phyloP scores from a whole-genome alignment of 1,140 invertebrate species.

The Stegodyphus mimosarum region DNA sequence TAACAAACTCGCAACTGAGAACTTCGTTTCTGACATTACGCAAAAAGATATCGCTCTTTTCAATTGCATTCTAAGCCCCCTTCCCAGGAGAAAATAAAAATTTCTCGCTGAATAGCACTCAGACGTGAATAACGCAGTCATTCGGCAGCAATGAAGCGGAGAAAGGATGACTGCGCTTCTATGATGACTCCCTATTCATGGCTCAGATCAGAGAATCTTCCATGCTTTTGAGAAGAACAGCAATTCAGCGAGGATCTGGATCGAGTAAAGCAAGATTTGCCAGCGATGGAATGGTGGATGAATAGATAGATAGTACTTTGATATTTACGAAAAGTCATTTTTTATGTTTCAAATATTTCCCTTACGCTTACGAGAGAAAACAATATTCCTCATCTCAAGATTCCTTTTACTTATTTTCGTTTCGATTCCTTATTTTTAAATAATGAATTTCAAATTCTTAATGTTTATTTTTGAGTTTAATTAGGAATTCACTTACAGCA shows the following conservation, averaged over 20 bases:
- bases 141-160: constrained; percentile 35
- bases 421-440: too few relatives aligned
- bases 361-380: too few relatives aligned
- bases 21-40: background rate
- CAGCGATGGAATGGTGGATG: too few relatives aligned
- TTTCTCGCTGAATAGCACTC: background rate
- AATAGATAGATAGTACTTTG: too few relatives aligned
- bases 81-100: constrained; percentile 5
- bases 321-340: too few relatives aligned
- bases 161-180: constrained; percentile 10
- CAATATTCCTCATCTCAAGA: too few relatives aligned
- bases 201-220: background rate
- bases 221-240: constrained; percentile 20
- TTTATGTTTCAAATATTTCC: too few relatives aligned
- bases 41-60: constrained; percentile 26
- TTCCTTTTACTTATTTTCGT: too few relatives aligned
- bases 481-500: too few relatives aligned
- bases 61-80: constrained; percentile 26
- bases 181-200: background rate
- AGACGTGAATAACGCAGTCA: constrained; percentile 19
- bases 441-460: too few relatives aligned
- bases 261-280: too few relatives aligned
- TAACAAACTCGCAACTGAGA: background rate
- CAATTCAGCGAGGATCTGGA: constrained; percentile 21
- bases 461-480: too few relatives aligned